A percentile compares a stretch with the other conserved stretches of the same genome.
Evolutionary conservation across 2,888 invertebrate genomes (phyloP).

Genomic region (Drosophila prostipennis): DNA sequence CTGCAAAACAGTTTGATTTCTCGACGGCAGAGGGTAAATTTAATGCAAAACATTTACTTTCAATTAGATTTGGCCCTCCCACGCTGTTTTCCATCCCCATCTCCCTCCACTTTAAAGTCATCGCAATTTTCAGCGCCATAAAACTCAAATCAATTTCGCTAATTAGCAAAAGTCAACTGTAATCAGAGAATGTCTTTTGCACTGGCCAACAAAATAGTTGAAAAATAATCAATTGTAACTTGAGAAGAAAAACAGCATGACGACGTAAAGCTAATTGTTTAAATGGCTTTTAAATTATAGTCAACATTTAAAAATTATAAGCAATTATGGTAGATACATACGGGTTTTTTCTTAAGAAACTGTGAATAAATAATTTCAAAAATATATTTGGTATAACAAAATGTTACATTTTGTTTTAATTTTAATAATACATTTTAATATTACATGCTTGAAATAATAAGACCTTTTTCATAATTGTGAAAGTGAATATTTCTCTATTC

Average conservation of each 20-base stretch:
- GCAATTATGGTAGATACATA: no score
- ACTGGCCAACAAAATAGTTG: background rate
- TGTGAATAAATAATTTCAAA: no score
- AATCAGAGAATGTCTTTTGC: slow-evolving; percentile 41
- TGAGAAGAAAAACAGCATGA: no score
- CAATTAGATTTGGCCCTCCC: slow-evolving; percentile 55
- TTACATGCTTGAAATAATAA: no score
- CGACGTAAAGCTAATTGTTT: no score
- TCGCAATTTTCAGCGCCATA: slow-evolving; percentile 74
- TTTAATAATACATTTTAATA: no score
- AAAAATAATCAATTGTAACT: background rate
- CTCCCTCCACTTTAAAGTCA: background rate
- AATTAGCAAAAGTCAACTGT: slow-evolving; percentile 73
- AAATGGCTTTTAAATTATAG: no score
- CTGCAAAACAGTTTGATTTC: slow-evolving; percentile 45
- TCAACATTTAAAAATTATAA: no score
- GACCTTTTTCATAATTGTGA: background rate
- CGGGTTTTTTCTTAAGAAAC: no score
- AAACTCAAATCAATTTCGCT: slow-evolving; percentile 82
- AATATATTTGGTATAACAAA: no score
- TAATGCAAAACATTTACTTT: slow-evolving; percentile 67
- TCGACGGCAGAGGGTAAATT: slow-evolving; percentile 47
- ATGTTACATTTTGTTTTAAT: no score
- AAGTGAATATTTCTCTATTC: background rate
- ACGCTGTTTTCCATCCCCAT: background rate